Evolutionary conservation across 2,113 vertebrate genomes (phyloP), one percentile per base, ranked within the genome.

Genomic region (Pimephales promelas): DNA sequence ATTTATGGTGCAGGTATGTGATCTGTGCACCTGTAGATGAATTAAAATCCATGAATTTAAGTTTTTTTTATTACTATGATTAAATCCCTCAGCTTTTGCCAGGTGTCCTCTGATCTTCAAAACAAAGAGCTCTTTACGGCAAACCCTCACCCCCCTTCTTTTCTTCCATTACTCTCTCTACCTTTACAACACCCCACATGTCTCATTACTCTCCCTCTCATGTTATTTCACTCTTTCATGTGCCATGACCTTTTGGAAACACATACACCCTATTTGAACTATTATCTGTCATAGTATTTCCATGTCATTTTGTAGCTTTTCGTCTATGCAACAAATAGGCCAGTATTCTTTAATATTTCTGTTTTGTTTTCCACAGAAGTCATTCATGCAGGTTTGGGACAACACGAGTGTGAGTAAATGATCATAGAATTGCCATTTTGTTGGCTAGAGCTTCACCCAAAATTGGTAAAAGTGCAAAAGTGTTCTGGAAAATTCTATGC

Each of bases 31-130:
- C 24, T 74, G 26, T 11, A 75, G 47, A 75, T 54, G n/a, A 28
- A 49, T 73, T 28, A 14, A 52, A 3, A 49, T 49, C 1, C 3
- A 73, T 8, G 14, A 73, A 73, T 47, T 73, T 18, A 0, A 73
- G 3, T 73, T 54, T 54, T 8, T 36, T 36, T 40, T 9, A 8
- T 40, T 36, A 7, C n/a, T n/a, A n/a, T n/a, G n/a, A n/a, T 36
- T 36, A 52, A 52, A 52, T 54, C 52, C 20, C 18, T 73, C 75
- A 71, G 54, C 43, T 34, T 80, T 74, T 56, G 78, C 47, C 56
- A 56, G 52, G 83, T 52, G 79, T 72, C 78, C 22, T 52, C 45
- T 31, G 82, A 81, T 66, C 40, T 84, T 84, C 62, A 81, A 47
- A 75, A 80, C 76, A 79, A 49, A 56, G 36, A 52, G 57, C 61